Conservation (phyloP, 2,888 invertebrate genomes). For the Harpalus rubripes region DNA sequence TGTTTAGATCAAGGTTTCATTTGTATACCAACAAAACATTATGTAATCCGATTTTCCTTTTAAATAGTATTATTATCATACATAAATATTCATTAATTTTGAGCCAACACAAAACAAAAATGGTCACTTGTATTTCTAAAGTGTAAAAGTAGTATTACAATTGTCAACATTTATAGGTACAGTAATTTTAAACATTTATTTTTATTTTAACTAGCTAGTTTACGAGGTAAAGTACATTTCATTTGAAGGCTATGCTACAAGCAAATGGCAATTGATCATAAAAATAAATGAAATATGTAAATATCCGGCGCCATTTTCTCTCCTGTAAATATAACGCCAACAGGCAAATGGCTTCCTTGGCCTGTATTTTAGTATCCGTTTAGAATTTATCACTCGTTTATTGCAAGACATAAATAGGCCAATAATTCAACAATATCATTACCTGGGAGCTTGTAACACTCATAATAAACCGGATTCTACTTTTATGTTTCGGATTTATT, state of each 20-base stretch:
- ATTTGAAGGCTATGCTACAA: constrained; percentile 47
- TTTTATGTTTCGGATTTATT: constrained; percentile 11
- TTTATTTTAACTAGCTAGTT: constrained; percentile 46
- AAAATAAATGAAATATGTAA: constrained; percentile 61
- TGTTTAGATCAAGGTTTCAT: constrained; percentile 11
- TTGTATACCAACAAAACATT: constrained; percentile 41
- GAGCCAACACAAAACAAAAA: constrained; percentile 32
- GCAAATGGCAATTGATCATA: constrained; percentile 59
- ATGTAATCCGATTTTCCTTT: constrained; percentile 42
- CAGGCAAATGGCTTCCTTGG: constrained; percentile 58
- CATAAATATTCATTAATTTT: constrained; percentile 45
- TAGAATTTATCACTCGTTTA: constrained; percentile 48
- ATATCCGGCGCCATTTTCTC: constrained; percentile 61
- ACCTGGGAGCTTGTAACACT: constrained; percentile 25
- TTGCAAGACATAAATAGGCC: constrained; percentile 43
- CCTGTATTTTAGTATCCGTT: constrained; percentile 48
- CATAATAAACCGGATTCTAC: constrained; percentile 24
- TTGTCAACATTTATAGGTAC: background rate
- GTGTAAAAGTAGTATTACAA: background rate
- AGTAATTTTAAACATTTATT: background rate
- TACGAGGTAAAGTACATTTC: constrained; percentile 43
- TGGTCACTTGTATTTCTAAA: background rate
- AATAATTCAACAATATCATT: constrained; percentile 48
- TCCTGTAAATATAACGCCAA: constrained; percentile 45
- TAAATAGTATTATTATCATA: constrained; percentile 35